A percentile compares a stretch with the other conserved stretches of the same genome.
phyloP scores from a whole-genome alignment of 1,140 invertebrate species.

The Monomorium pharaonis region DNA sequence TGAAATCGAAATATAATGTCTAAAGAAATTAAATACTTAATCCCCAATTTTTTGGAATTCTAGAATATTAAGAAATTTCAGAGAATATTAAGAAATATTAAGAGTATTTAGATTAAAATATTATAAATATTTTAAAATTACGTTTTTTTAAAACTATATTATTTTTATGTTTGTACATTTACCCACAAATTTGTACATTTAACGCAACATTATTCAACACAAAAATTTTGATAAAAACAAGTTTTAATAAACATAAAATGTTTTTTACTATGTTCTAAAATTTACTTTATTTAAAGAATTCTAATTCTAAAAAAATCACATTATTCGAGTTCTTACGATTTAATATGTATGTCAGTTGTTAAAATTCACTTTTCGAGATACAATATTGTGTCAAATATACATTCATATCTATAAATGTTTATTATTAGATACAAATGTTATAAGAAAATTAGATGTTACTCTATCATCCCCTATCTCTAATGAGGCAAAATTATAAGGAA shows the following conservation, averaged over 20 bases:
- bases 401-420: neutral
- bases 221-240: no score
- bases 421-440: neutral
- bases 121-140: no score
- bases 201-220: no score
- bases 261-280: neutral
- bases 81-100: no score
- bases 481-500: neutral
- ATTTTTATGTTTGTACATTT: no score
- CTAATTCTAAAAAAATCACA: neutral
- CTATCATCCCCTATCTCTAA: neutral
- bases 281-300: neutral
- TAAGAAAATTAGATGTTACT: neutral
- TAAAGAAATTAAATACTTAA: conserved; percentile 17
- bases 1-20: conserved; percentile 18
- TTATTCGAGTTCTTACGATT: neutral
- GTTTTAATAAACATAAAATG: no score
- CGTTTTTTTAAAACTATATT: no score
- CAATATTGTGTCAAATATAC: neutral
- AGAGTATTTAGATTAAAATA: no score
- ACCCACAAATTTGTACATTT: no score
- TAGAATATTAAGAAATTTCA: no score
- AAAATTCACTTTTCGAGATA: neutral
- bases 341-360: neutral
- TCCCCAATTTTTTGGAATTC: neutral